Evolutionary conservation across 2,797 vertebrate genomes (phyloP).

Genomic region (Phrynocephalus forsythii): DNA sequence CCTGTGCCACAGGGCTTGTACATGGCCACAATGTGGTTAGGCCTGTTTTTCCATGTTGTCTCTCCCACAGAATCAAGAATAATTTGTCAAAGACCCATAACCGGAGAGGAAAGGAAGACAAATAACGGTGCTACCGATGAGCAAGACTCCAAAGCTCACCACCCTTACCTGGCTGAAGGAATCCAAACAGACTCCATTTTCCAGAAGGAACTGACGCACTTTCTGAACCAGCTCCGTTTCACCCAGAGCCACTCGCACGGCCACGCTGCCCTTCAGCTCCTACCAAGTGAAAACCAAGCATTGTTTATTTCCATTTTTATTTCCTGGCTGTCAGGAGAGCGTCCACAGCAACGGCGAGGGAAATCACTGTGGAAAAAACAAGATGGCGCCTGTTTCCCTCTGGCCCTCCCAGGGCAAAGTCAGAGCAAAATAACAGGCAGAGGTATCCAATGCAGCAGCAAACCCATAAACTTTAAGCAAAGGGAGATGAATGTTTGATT

Average conservation of each 20-base stretch:
- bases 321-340: fast-evolving
- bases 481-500: no score
- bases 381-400: no score
- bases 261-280: slow-evolving; percentile 92
- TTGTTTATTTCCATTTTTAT: no score
- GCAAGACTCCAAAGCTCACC: no score
- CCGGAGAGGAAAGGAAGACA: not conserved
- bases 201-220: slow-evolving; percentile 90
- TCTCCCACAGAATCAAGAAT: not conserved
- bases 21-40: not conserved
- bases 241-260: slow-evolving; percentile 93
- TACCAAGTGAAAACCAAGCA: slow-evolving; percentile 60
- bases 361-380: no score
- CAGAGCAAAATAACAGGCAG: not conserved
- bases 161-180: slow-evolving; percentile 93
- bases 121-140: not conserved
- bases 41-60: no score
- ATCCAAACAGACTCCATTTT: slow-evolving; percentile 90
- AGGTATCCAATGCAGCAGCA: not conserved
- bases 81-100: not conserved
- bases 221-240: slow-evolving; percentile 96
- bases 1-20: not conserved
- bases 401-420: no score
- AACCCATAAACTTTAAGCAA: no score
- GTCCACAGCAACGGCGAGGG: not conserved